These are phyloP conservation scores for Perizoma affinitatum DNA, from an alignment of 2,888 invertebrate species.

Conservation along the genomic window DNA sequence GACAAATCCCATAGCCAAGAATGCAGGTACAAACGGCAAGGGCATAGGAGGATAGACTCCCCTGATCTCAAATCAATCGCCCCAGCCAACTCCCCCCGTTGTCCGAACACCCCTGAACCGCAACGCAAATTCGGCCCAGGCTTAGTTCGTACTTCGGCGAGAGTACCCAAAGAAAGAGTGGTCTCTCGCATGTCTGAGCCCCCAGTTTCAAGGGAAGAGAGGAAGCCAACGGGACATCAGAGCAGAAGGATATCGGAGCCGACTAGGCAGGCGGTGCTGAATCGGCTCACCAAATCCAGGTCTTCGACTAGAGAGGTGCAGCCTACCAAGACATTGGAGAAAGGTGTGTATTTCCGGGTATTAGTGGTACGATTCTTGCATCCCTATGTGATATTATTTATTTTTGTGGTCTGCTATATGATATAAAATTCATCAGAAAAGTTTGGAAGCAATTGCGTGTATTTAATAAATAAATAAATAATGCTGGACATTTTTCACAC, in stretches of 20 bases:
- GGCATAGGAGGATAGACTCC: slow-evolving; percentile 86
- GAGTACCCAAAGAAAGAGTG: slow-evolving; percentile 78
- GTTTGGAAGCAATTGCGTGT: no score
- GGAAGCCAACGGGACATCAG: slow-evolving; percentile 69
- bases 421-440: no score
- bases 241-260: slow-evolving; percentile 73
- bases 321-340: slow-evolving; percentile 65
- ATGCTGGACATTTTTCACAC: no score
- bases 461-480: no score
- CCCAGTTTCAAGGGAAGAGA: slow-evolving; percentile 63
- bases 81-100: slow-evolving; percentile 78
- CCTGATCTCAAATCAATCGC: slow-evolving; percentile 76
- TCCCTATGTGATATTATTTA: no score
- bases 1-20: slow-evolving; percentile 63
- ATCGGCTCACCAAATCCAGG: slow-evolving; percentile 76
- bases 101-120: slow-evolving; percentile 86
- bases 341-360: slow-evolving; percentile 56
- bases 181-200: slow-evolving; percentile 86
- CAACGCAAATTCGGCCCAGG: slow-evolving; percentile 84
- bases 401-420: no score
- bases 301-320: slow-evolving; percentile 78
- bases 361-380: no score
- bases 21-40: slow-evolving; percentile 88
- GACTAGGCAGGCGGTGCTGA: slow-evolving; percentile 67
- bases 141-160: slow-evolving; percentile 68